Evolutionary conservation across 2,113 vertebrate species (phyloP), one percentile per base, ranked within the genome.

Genomic region (Potamarius usumacintae): DNA sequence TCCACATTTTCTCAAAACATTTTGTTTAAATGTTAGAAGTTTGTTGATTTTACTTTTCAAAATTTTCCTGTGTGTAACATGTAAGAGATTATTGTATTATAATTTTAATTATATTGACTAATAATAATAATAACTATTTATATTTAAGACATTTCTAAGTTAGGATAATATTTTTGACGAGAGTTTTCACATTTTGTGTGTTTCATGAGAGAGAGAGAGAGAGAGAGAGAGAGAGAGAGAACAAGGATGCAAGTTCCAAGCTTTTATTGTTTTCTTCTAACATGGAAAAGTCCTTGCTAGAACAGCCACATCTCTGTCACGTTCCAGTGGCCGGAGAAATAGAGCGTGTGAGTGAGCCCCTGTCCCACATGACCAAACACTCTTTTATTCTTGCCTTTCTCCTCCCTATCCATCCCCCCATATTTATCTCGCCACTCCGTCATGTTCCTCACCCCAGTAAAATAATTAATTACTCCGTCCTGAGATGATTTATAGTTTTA

Each of bases 401-500:
- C 60, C 74, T 92, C 87, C 90, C 76, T 93, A 77, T 91, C 89
- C 89, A 88, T 94, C 87, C 94, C 90, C 92, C 82, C 93, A 95
- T 95, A 96, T 97, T 96, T 96, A 96, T 97, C 94, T 96, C 95
- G 89, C 95, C 94, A 52, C 77, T 94, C 93, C 96, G 96, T 97
- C 96, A 96, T 96, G 95, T 96, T 96, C 96, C 96, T 96, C 94
- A 95, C 91, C 94, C 94, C 94, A 96, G 94, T 96, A 96, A 97
- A 97, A 96, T 97, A 97, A 98, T 97, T 97, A 97, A 98, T 98
- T 97, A 95, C 94, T 95, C 94, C 93, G 95, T 94, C 97, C 95
- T 96, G 93, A 95, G 94, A 96, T 97, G 96, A 98, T 98, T 97
- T 98, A 98, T 97, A 96, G 96, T 97, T 97, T 97, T 95, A 95